Evolutionary conservation across 1,140 invertebrate genomes (phyloP), one percentile per base, ranked within the genome.

Genomic region (Zaprionus taronus): DNA sequence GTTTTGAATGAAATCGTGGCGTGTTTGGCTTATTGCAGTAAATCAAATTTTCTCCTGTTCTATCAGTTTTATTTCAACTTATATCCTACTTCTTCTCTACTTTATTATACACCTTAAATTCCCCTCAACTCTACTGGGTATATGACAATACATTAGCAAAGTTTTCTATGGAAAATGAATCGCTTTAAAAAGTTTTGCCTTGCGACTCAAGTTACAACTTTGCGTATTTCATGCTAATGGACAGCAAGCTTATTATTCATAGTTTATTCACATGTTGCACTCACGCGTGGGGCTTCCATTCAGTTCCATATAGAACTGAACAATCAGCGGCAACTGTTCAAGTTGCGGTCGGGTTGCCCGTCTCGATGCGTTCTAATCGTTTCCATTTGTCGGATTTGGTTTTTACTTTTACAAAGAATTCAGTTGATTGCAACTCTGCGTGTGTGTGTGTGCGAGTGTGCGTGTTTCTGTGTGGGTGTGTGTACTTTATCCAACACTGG

Each of bases 321-420:
- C 38, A 41, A 47, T 17, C 41, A 11, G 41, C n/a, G 17, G n/a
- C n/a, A 51, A 51, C 20, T 22, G 47, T 51, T 22, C 47, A 51
- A 20, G 20, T 51, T 51, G 47, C 11, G 47, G 20, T 36, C 17
- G 53, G 26, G 47, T 6, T 12, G 47, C 11, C 47, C 20, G 47
- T 67, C 51, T 53, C 20, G 28, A 31, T 28, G 24, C 28, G 6
- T 61, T 44, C 38, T 63, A n/a, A 47, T 28, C 44, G 20, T 20
- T 41, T 63, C 53, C 38, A 72, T 49, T 22, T 56, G 63, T 60
- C 22, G 56, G 49, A 36, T 69, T 74, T 74, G 15, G 26, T 64
- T 75, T 64, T 53, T 71, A 71, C 24, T 71, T 64, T 71, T 31
- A 36, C 60, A 44, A 62, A 74, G 65, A 71, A 64, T 71, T 70